Base-by-base conservation (phyloP, 2,888 invertebrate species). In the Altica lythri region DNA sequence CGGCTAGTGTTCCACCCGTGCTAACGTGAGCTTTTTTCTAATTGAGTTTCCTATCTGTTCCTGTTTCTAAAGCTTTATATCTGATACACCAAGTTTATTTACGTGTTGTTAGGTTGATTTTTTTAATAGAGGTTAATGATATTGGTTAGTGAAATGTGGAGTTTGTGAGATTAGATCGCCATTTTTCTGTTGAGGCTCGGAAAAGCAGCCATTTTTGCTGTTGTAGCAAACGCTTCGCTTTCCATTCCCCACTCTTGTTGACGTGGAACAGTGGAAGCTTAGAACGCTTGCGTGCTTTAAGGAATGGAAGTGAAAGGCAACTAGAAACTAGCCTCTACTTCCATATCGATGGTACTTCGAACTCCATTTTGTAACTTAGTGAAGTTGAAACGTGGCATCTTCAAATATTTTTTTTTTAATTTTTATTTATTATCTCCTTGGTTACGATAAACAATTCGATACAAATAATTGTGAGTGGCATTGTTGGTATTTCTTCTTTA, bases 171-270 rank as follows among this genome's bases (percentile, higher is more conserved):
- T n/a, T n/a, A n/a, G n/a, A n/a, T 68, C 75, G 76, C 75, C 75
- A 75, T 75, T 75, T 76, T 75, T 69, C 74, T 68, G 63, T 55
- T 61, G 62, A 68, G 65, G 68, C 64, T 69, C 68, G 75, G 76
- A 75, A 76, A 76, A 76, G 75, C 76, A 72, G 77, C 76, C 76
- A 77, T 77, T 75, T 72, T 72, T 73, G 72, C 64, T 57, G 55
- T 59, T 64, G 49, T 62, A 66, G 66, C 69, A 61, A 69, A 65
- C 66, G 70, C 68, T 70, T 68, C 69, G 71, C 69, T 73, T 75
- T 72, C 72, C 72, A 66, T 68, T 65, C 65, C 67, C 70, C 71
- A 53, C 48, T 56, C 44, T 35, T 44, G 65, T 48, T 66, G 67
- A 68, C 69, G 68, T 68, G 65, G 57, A 55, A 32, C 51, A 49